These are phyloP conservation scores for Oscheius sp. DNA, from an alignment of 1,140 invertebrate genomes.

Conservation along the genomic window DNA sequence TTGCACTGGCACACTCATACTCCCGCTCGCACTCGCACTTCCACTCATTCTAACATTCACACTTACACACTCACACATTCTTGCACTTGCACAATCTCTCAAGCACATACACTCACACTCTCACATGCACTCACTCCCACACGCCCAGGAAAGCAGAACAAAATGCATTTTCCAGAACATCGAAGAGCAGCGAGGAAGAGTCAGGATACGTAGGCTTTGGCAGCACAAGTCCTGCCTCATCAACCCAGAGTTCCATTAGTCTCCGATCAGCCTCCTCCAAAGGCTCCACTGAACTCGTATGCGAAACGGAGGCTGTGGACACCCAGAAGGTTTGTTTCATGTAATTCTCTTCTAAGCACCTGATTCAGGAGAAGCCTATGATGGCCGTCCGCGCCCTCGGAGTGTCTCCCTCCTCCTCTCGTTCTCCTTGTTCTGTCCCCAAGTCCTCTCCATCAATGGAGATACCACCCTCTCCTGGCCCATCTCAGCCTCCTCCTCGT, in stretches of 20 bases:
- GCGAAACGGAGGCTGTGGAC: background rate
- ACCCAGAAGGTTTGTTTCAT: background rate
- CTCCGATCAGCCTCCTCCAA: conserved; percentile 6
- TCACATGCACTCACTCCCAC: background rate
- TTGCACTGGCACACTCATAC: conserved; percentile 12
- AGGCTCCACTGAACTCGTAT: conserved; percentile 1
- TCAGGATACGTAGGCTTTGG: conserved; percentile 37
- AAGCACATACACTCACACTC: conserved; percentile 1
- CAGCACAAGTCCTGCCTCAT: conserved; percentile 23
- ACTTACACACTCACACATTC: background rate
- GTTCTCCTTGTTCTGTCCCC: background rate
- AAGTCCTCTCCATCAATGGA: background rate
- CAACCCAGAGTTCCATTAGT: conserved; percentile 22
- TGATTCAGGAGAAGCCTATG: conserved; percentile 2
- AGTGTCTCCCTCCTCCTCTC: background rate
- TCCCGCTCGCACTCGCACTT: background rate
- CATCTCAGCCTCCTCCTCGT: background rate
- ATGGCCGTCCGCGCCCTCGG: background rate
- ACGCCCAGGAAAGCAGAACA: conserved; percentile 3
- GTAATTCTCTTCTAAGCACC: background rate
- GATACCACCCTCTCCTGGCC: background rate
- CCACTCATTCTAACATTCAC: background rate
- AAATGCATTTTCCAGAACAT: conserved; percentile 17
- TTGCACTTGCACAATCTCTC: background rate
- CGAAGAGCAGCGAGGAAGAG: conserved; percentile 41